These are phyloP conservation scores for Busseola fusca DNA, from an alignment of 2,888 invertebrate species.

Conservation along the genomic window DNA sequence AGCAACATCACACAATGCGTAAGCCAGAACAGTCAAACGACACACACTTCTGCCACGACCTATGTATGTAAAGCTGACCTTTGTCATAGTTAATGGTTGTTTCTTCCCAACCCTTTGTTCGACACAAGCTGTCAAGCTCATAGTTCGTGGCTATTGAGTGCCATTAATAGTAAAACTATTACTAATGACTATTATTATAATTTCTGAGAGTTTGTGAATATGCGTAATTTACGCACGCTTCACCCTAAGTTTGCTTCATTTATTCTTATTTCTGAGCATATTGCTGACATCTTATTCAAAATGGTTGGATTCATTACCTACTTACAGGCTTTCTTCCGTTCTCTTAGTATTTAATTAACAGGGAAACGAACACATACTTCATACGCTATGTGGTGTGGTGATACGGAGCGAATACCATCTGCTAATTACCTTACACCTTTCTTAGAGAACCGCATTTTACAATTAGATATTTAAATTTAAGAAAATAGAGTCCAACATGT, in stretches of 20 bases:
- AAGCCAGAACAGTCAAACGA: slow-evolving; percentile 11
- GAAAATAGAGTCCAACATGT: neutral
- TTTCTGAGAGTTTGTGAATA: slow-evolving; percentile 9
- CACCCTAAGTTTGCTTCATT: neutral
- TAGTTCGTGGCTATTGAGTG: slow-evolving; percentile 23
- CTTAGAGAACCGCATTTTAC: neutral
- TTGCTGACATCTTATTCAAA: neutral
- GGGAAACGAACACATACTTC: neutral
- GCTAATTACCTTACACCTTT: neutral
- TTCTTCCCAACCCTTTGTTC: slow-evolving; percentile 32
- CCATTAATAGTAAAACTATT: slow-evolving; percentile 13
- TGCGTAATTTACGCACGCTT: neutral
- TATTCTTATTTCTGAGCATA: neutral
- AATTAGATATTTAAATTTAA: neutral
- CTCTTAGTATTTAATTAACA: neutral
- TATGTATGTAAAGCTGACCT: slow-evolving; percentile 46
- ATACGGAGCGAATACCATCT: neutral
- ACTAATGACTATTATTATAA: slow-evolving; percentile 16
- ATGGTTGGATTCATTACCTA: neutral
- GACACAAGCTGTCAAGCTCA: slow-evolving; percentile 31
- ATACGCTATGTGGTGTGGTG: neutral
- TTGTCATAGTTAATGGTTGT: slow-evolving; percentile 38
- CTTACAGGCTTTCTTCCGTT: neutral
- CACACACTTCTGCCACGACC: slow-evolving; percentile 22
- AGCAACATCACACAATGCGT: neutral